Evolutionary conservation across 2,888 invertebrate species (phyloP).

Genomic region (Ophion costatus): DNA sequence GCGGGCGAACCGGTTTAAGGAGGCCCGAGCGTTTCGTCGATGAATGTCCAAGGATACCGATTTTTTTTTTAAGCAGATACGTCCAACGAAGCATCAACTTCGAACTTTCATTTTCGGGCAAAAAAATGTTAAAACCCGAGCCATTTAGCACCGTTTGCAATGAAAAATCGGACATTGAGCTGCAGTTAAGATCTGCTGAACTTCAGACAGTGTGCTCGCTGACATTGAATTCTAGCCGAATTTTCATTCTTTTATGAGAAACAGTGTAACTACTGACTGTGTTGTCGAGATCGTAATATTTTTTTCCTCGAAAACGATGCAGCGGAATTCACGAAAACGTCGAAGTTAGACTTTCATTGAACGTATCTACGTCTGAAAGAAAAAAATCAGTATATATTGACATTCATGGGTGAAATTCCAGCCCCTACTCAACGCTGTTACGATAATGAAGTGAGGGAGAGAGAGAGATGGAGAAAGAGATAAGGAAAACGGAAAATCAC

Average conservation of each 20-base stretch:
- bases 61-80: not conserved
- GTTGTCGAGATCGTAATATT: not conserved
- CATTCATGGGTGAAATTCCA: not conserved
- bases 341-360: not conserved
- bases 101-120: not conserved
- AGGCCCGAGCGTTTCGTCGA: not conserved
- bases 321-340: not conserved
- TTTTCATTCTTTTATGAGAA: no score
- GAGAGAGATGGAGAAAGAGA: not conserved
- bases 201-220: no score
- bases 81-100: not conserved
- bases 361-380: not conserved
- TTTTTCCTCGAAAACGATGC: not conserved
- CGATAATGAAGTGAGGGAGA: not conserved
- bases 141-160: not conserved
- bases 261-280: no score
- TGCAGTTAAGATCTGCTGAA: no score
- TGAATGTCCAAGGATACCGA: not conserved
- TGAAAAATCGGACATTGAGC: no score
- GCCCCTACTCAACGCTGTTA: not conserved
- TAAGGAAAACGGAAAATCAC: constrained; percentile 1
- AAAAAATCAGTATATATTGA: not conserved
- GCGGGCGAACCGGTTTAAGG: not conserved
- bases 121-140: not conserved
- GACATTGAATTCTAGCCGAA: no score